phyloP scores from a whole-genome alignment of 2,888 invertebrate species.

The Leptopilina drosophilae region DNA sequence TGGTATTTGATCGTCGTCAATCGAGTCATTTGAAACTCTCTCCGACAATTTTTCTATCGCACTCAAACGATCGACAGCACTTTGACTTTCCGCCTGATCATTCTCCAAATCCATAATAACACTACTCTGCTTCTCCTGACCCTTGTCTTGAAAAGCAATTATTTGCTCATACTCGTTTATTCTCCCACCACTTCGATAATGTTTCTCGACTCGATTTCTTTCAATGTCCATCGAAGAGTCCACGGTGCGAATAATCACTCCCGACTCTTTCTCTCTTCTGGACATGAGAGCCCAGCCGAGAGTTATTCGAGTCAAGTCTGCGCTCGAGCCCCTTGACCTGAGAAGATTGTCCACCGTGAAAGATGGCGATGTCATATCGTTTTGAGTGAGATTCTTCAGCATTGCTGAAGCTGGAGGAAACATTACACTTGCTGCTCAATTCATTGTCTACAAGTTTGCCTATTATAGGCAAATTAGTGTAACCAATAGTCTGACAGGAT shows the following conservation, averaged over 20 bases:
- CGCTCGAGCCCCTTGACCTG: slow-evolving; percentile 79
- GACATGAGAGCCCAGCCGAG: slow-evolving; percentile 78
- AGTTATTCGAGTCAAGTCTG: slow-evolving; percentile 78
- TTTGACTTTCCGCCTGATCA: slow-evolving; percentile 60
- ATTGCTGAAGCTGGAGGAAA: slow-evolving; percentile 75
- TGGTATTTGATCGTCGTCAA: slow-evolving; percentile 67
- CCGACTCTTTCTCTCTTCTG: slow-evolving; percentile 70
- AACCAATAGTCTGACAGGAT: too few relatives aligned
- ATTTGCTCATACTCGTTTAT: slow-evolving; percentile 54
- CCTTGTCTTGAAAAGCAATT: slow-evolving; percentile 50
- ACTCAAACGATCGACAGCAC: slow-evolving; percentile 67
- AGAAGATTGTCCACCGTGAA: slow-evolving; percentile 82
- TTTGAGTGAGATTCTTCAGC: slow-evolving; percentile 75
- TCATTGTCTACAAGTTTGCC: too few relatives aligned
- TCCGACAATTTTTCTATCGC: slow-evolving; percentile 71
- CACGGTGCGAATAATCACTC: slow-evolving; percentile 61
- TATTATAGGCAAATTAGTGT: too few relatives aligned
- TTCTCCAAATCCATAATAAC: slow-evolving; percentile 57
- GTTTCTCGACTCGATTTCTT: slow-evolving; percentile 54
- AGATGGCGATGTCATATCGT: slow-evolving; percentile 80
- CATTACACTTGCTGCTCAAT: slow-evolving; percentile 60
- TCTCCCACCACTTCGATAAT: slow-evolving; percentile 50
- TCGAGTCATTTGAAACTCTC: slow-evolving; percentile 70
- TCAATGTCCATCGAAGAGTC: slow-evolving; percentile 57
- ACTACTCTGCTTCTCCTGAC: slow-evolving; percentile 53